phyloP scores from a whole-genome alignment of 2,113 vertebrate species.

The Chascanopsetta lugubris region DNA sequence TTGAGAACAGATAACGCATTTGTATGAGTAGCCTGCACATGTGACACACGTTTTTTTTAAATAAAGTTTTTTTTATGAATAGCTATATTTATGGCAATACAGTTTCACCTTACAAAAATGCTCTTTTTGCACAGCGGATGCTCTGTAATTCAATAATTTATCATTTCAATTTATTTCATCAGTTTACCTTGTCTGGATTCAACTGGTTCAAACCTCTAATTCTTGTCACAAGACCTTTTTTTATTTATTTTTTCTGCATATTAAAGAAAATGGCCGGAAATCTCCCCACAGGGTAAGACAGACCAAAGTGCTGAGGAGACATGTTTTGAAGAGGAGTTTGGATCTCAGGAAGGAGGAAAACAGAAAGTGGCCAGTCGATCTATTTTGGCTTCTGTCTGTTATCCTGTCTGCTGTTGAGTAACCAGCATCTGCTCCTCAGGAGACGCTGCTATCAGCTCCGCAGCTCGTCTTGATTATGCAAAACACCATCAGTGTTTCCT shows the following conservation, averaged over 20 bases:
- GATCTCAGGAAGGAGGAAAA: slow-evolving; percentile 71
- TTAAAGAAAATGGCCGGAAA: slow-evolving; percentile 77
- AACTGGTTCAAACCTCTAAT: slow-evolving; percentile 52
- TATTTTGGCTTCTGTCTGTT: slow-evolving; percentile 77
- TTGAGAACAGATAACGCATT: too few species aligned
- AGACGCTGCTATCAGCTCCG: slow-evolving; percentile 61
- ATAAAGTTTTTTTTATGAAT: too few species aligned
- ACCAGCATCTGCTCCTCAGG: slow-evolving; percentile 72
- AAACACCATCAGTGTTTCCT: slow-evolving; percentile 68
- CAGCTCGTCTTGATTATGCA: slow-evolving; percentile 72
- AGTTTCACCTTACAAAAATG: background rate
- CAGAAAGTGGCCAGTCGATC: slow-evolving; percentile 59
- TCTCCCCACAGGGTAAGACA: slow-evolving; percentile 61
- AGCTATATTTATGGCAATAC: too few species aligned
- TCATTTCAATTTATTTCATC: slow-evolving; percentile 6
- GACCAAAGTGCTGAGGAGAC: slow-evolving; percentile 78
- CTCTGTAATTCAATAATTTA: background rate
- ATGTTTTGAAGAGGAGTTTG: slow-evolving; percentile 69
- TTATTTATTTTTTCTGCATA: slow-evolving; percentile 76
- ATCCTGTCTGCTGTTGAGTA: slow-evolving; percentile 78
- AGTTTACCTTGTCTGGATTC: slow-evolving; percentile 27
- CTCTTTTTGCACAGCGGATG: background rate
- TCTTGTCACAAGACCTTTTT: slow-evolving; percentile 63
- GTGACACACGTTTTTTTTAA: too few species aligned
- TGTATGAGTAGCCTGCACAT: too few species aligned